These are phyloP conservation scores for Triops cancriformis DNA, from an alignment of 1,140 invertebrate genomes.

Conservation along the genomic window DNA sequence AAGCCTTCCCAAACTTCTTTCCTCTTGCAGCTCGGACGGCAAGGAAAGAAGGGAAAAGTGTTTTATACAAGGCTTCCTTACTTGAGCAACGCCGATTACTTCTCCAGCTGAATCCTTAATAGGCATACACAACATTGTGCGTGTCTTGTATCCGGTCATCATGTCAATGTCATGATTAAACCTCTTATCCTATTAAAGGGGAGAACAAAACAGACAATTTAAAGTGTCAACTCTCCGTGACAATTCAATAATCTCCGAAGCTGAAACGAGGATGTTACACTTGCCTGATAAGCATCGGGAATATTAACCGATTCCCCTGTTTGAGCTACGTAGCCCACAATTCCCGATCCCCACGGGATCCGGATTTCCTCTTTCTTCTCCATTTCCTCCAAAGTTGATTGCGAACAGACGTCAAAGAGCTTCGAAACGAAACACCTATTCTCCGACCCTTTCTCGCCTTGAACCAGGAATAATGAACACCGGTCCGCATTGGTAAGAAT, in stretches of 20 bases:
- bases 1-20: background rate
- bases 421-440: conserved; percentile 73
- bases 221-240: background rate
- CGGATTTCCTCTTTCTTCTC: conserved; percentile 83
- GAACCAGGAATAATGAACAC: conserved; percentile 85
- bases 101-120: conserved; percentile 91
- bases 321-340: conserved; percentile 87
- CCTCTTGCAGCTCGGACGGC: background rate
- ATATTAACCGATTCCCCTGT: conserved; percentile 88
- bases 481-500: conserved; percentile 84
- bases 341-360: conserved; percentile 82
- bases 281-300: conserved; percentile 88
- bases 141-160: conserved; percentile 84
- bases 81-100: conserved; percentile 90
- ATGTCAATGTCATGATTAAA: conserved; percentile 91
- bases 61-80: conserved; percentile 34
- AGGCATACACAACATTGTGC: conserved; percentile 87
- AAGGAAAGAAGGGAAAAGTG: background rate
- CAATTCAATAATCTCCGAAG: background rate
- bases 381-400: conserved; percentile 81
- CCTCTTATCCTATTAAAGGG: conserved; percentile 61
- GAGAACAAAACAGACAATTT: background rate
- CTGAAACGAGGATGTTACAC: conserved; percentile 32
- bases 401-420: conserved; percentile 85
- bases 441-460: conserved; percentile 46